Base-by-base conservation (phyloP, 2,888 invertebrate species). In the Protodeltote pygarga region DNA sequence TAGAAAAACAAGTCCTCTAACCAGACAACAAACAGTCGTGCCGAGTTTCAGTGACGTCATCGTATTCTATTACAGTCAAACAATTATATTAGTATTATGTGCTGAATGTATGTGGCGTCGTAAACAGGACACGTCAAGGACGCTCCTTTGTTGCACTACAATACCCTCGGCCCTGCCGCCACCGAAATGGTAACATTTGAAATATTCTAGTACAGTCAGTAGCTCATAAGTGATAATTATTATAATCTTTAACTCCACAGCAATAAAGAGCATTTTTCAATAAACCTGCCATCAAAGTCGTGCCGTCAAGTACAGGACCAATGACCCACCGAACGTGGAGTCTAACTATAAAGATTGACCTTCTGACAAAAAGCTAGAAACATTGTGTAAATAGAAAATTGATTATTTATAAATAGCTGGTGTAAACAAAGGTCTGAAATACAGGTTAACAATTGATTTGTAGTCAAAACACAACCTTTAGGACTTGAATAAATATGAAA, bases 101-200 rank as follows among this genome's bases (percentile, higher is more conserved):
- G 46, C 49, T 53, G 40, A 34, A 39, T 51, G 31, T 38, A 14
- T 17, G 28, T 44, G 9, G 47, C 37, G 45, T 21, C 24, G 40
- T 33, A 57, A 44, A 37, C 47, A 53, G 65, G 58, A 57, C 48
- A 38, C 49, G 29, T 44, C 67, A 67, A 67, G 66, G 66, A 40
- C 61, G 14, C 34, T 29, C 64, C 61, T 58, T 67, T 64, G 51
- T 58, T 24, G 54, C 15, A 34, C 46, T 17, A 67, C 66, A 67
- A 67, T 67, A 17, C 58, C n/a, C 9, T 32, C 59, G 59, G 29
- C 39, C 29, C 23, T 34, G 5, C 29, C 32, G 41, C 9, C 9
- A 48, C 61, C 6, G 20, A 65, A 13, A 62, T 47, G 62, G 65
- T 28, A 24, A 33, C 35, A 32, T 34, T 54, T 34, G 37, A 50